These are phyloP conservation scores for Poecilia latipinna DNA, from an alignment of 2,113 vertebrate genomes.

Conservation along the genomic window DNA sequence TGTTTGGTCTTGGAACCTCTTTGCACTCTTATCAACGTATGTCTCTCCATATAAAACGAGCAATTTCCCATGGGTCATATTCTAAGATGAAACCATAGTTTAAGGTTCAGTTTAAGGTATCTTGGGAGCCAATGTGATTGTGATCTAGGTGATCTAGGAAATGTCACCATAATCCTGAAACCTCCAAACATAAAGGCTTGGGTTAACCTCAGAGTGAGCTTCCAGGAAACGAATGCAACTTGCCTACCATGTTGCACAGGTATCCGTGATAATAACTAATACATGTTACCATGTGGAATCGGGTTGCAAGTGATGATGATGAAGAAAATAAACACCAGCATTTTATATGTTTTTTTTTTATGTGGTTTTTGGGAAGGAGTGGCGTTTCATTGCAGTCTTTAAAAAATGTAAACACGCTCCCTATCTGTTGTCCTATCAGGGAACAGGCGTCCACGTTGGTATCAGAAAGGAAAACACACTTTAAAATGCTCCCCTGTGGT, in stretches of 20 bases:
- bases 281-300: not conserved
- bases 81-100: not conserved
- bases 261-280: not conserved
- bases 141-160: not conserved
- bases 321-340: not conserved
- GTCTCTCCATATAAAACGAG: not conserved
- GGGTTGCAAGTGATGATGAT: no score
- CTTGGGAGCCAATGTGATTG: not conserved
- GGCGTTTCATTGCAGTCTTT: constrained; percentile 1
- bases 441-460: not conserved
- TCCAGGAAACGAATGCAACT: not conserved
- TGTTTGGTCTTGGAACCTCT: no score
- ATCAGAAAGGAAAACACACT: not conserved
- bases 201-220: not conserved
- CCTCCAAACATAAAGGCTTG: not conserved
- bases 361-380: not conserved
- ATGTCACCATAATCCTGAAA: no score
- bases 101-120: not conserved
- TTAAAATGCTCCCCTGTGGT: not conserved
- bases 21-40: not conserved
- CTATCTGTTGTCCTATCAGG: not conserved
- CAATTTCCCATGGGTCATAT: not conserved
- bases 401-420: constrained; percentile 1
- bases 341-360: not conserved
- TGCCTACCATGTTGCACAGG: not conserved